Conservation (phyloP, 2,888 invertebrate genomes). For the Torymus auratus region DNA sequence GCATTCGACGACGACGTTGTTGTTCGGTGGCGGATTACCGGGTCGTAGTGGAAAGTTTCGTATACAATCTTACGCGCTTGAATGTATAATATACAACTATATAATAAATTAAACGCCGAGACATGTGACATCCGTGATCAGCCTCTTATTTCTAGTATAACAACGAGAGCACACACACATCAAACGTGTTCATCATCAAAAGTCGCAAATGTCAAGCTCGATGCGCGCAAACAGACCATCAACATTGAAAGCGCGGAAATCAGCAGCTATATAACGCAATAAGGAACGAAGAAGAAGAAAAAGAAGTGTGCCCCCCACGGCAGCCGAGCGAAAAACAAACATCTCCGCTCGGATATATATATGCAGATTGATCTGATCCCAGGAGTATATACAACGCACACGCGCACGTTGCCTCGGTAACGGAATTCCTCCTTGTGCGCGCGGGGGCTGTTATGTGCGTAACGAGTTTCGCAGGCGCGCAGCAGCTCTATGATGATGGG, state of each 20-base stretch:
- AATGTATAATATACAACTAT: too few relatives aligned
- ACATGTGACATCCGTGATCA: too few relatives aligned
- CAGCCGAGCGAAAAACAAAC: slow-evolving; percentile 54
- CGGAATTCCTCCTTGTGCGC: slow-evolving; percentile 42
- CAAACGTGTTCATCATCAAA: too few relatives aligned
- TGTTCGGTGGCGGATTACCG: too few relatives aligned
- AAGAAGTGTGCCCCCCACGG: slow-evolving; percentile 13
- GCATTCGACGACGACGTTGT: too few relatives aligned
- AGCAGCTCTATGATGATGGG: neutral
- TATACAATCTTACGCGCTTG: too few relatives aligned
- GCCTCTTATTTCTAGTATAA: too few relatives aligned
- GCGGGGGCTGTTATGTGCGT: neutral
- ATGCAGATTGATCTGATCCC: slow-evolving; percentile 54
- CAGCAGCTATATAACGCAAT: slow-evolving; percentile 10
- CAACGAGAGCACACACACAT: too few relatives aligned
- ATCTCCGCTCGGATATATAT: slow-evolving; percentile 36
- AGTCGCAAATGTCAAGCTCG: too few relatives aligned
- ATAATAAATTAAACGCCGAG: too few relatives aligned
- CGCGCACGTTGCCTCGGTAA: slow-evolving; percentile 44
- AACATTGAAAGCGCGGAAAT: neutral
- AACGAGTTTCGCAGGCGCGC: neutral
- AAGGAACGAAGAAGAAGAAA: neutral
- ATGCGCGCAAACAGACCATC: too few relatives aligned
- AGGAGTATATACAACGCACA: slow-evolving; percentile 19
- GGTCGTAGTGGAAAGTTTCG: too few relatives aligned